Evolutionary conservation across 2,113 vertebrate species (phyloP).

Genomic region (Actinemys pallida): DNA sequence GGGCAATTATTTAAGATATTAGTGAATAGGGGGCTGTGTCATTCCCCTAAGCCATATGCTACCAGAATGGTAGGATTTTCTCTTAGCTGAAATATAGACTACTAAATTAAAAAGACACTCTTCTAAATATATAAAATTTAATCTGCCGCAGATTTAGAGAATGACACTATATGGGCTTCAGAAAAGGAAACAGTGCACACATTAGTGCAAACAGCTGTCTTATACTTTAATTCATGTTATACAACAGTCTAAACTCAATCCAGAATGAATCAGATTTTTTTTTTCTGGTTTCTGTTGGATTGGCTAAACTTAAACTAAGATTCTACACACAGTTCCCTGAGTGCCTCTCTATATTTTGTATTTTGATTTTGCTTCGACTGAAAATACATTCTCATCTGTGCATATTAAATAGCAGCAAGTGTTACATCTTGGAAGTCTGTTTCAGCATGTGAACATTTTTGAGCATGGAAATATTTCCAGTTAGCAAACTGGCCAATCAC

Average conservation of each 20-base stretch:
- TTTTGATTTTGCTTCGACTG: background rate
- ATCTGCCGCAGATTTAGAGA: constrained; percentile 60
- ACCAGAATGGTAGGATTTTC: constrained; percentile 15
- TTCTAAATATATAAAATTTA: constrained; percentile 63
- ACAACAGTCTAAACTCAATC: constrained; percentile 21
- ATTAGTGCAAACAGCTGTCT: constrained; percentile 36
- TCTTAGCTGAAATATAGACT: background rate
- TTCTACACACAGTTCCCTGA: background rate
- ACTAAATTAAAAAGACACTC: background rate
- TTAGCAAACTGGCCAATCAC: background rate
- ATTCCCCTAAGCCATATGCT: background rate
- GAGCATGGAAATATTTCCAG: background rate
- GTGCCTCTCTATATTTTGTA: accelerated
- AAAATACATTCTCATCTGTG: background rate
- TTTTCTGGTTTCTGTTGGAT: background rate
- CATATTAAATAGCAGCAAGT: accelerated
- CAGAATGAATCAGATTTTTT: constrained; percentile 37
- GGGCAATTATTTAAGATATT: background rate
- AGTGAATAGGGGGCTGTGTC: background rate
- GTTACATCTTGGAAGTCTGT: background rate
- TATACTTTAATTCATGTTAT: constrained; percentile 22
- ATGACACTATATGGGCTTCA: background rate
- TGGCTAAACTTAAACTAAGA: constrained; percentile 17
- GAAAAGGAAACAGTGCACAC: constrained; percentile 21
- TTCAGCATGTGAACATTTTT: accelerated